Evolutionary conservation across 2,888 invertebrate species (phyloP).

Genomic region (Habrosyne pyritoides): DNA sequence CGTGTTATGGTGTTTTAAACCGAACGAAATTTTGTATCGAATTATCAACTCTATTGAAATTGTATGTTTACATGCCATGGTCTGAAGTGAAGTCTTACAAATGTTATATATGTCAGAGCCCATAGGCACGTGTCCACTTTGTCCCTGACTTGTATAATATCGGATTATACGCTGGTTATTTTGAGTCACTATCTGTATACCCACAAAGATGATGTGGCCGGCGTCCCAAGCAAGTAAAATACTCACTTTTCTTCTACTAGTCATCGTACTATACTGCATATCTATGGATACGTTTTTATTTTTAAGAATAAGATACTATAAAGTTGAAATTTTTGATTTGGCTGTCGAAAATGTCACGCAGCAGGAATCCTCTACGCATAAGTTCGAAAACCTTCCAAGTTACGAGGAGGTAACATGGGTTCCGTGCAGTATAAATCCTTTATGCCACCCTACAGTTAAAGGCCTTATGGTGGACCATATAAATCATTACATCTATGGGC

Average conservation of each 20-base stretch:
- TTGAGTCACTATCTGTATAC: not conserved
- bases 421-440: constrained; percentile 88
- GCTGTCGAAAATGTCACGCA: constrained; percentile 32
- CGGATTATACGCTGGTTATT: not conserved
- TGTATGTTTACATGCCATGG: not conserved
- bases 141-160: constrained; percentile 2
- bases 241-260: constrained; percentile 82
- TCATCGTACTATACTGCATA: constrained; percentile 85
- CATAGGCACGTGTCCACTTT: not conserved
- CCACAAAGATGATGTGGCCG: constrained; percentile 86
- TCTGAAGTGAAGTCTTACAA: not conserved
- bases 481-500: constrained; percentile 92
- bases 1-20: constrained; percentile 14
- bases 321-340: constrained; percentile 73
- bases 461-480: constrained; percentile 91
- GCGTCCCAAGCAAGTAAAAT: constrained; percentile 89
- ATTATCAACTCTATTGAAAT: constrained; percentile 4
- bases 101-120: not conserved
- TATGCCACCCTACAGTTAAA: constrained; percentile 93
- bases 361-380: constrained; percentile 56
- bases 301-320: constrained; percentile 87
- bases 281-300: constrained; percentile 90
- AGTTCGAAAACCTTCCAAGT: constrained; percentile 36
- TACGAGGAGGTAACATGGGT: constrained; percentile 85
- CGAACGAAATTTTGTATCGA: not conserved